Conservation (phyloP, 1,140 invertebrate genomes). For the Adoxophyes honmai region DNA sequence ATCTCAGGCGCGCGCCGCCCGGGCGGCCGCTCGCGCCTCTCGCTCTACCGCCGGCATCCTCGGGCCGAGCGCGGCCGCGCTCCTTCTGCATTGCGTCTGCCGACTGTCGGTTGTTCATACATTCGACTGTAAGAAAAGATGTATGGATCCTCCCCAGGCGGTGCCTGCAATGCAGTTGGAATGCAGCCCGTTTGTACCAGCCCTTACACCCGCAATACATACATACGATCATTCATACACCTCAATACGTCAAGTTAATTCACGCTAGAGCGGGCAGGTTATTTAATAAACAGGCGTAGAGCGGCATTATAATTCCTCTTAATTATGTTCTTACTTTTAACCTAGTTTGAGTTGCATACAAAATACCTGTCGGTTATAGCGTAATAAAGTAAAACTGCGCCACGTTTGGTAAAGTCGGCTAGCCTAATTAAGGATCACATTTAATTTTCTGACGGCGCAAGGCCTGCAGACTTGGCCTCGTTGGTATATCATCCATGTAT, state of each 20-base stretch:
- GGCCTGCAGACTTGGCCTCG: not conserved
- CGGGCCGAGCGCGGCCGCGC: no score
- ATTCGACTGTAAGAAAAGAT: no score
- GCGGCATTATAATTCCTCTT: conserved; percentile 11
- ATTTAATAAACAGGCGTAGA: conserved; percentile 2
- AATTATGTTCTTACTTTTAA: conserved; percentile 25
- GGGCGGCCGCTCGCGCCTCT: conserved; percentile 7
- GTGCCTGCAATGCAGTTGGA: no score
- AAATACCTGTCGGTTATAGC: conserved; percentile 28
- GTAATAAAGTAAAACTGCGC: conserved; percentile 21
- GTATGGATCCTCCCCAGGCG: no score
- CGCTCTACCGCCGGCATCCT: conserved; percentile 1
- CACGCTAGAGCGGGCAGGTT: conserved; percentile 10
- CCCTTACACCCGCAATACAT: not conserved
- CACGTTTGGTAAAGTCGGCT: conserved; percentile 35
- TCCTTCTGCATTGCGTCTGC: no score
- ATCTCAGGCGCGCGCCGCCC: conserved; percentile 52
- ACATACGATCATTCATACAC: not conserved
- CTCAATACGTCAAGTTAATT: not conserved
- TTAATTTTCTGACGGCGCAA: not conserved
- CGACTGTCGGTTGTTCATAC: no score
- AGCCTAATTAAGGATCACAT: conserved; percentile 41
- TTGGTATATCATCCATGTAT: conserved; percentile 8
- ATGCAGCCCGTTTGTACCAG: no score
- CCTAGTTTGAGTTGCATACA: conserved; percentile 24